Evolutionary conservation across 2,113 vertebrate species (phyloP).

Genomic region (Chrysemys picta): DNA sequence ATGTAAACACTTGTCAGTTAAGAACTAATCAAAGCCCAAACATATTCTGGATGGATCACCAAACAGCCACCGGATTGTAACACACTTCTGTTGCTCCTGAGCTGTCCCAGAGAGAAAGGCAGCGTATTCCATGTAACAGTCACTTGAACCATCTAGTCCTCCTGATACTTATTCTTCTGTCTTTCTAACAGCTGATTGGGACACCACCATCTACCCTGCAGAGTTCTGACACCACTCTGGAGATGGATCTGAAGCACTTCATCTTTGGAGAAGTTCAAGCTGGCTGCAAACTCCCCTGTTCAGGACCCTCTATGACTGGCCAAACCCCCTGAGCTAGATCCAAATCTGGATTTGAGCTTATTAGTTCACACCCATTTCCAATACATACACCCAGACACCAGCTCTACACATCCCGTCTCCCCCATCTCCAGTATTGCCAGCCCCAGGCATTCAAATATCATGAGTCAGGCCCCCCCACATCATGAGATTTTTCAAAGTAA

Average conservation of each 20-base stretch:
- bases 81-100: not conserved
- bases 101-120: not conserved
- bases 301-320: not conserved
- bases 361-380: not conserved
- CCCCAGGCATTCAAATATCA: not conserved
- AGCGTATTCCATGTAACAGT: not conserved
- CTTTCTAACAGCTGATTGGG: not conserved
- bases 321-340: not conserved
- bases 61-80: not conserved
- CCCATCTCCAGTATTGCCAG: not conserved
- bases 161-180: not conserved
- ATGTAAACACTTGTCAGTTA: not conserved
- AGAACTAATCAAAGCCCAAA: not conserved
- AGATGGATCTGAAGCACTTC: not conserved
- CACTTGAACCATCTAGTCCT: not conserved
- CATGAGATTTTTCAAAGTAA: not conserved
- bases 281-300: not conserved
- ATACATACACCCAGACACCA: not conserved
- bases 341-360: not conserved
- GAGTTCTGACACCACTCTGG: not conserved
- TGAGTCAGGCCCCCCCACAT: no score
- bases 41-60: not conserved
- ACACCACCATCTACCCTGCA: not conserved
- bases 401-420: not conserved
- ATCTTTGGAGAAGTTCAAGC: not conserved